Conservation (phyloP, 2,113 vertebrate genomes). For the Mungos mungo region DNA sequence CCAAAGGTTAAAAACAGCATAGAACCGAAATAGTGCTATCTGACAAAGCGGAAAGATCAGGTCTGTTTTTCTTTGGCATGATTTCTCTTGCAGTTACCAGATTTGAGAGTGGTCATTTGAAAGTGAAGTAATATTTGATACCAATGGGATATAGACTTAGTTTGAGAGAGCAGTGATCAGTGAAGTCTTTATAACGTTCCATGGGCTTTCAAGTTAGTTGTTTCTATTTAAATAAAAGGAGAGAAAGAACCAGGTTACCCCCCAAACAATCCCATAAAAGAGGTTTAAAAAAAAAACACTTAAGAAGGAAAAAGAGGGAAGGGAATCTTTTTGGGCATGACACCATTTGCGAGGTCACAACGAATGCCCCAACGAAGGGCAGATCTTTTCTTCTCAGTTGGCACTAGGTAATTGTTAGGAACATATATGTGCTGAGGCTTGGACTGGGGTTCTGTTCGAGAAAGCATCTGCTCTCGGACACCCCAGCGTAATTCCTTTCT, state of each 20-base stretch:
- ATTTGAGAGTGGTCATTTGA: conserved; percentile 23
- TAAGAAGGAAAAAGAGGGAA: conserved; percentile 73
- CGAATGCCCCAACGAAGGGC: conserved; percentile 91
- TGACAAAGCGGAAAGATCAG: neutral
- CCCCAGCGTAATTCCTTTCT: conserved; percentile 79
- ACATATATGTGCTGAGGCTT: conserved; percentile 78
- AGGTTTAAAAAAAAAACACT: neutral
- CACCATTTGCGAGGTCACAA: conserved; percentile 88
- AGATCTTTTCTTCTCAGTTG: conserved; percentile 92
- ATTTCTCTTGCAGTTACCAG: conserved; percentile 3
- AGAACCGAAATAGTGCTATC: conserved; percentile 21
- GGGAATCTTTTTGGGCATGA: conserved; percentile 82
- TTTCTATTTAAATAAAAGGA: conserved; percentile 62
- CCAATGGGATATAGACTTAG: neutral
- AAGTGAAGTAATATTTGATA: conserved; percentile 15
- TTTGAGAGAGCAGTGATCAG: neutral
- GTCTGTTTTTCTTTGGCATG: neutral
- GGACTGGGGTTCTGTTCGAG: conserved; percentile 48
- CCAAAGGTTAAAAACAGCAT: neutral
- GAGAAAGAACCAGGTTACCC: neutral
- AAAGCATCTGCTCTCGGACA: conserved; percentile 80
- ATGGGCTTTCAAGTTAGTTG: conserved; percentile 11
- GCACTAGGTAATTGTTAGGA: conserved; percentile 90
- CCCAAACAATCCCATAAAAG: conserved; percentile 6
- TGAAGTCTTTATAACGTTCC: conserved; percentile 24